Evolutionary conservation across 2,888 invertebrate species (phyloP).

Genomic region (Melitaea athalia): DNA sequence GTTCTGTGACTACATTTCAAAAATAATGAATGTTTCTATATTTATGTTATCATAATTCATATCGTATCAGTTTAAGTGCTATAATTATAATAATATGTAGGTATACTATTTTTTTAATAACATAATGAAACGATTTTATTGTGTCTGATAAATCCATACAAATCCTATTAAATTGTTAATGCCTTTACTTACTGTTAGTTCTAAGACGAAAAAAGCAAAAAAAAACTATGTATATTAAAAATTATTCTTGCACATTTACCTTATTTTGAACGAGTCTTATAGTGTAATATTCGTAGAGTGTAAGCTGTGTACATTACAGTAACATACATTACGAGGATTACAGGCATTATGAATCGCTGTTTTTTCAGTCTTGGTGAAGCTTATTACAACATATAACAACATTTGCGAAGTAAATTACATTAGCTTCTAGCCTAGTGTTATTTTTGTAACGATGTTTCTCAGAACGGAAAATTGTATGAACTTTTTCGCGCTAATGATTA

Average conservation of each 20-base stretch:
- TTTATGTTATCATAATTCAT: too few species aligned
- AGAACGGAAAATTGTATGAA: constrained; percentile 42
- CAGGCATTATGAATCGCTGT: constrained; percentile 36
- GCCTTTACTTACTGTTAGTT: background rate
- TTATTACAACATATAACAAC: constrained; percentile 48
- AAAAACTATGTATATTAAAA: background rate
- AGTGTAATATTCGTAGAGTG: constrained; percentile 56
- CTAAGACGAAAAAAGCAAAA: background rate
- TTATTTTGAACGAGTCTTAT: background rate
- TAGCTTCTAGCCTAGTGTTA: constrained; percentile 41
- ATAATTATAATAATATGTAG: too few species aligned
- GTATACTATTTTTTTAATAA: too few species aligned
- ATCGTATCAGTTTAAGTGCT: too few species aligned
- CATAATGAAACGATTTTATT: too few species aligned
- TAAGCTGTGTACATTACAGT: constrained; percentile 44
- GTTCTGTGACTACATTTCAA: too few species aligned
- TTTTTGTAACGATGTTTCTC: constrained; percentile 45
- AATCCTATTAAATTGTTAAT: too few species aligned
- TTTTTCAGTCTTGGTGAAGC: constrained; percentile 37
- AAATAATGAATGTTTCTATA: too few species aligned
- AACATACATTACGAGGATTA: constrained; percentile 35
- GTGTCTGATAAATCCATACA: too few species aligned
- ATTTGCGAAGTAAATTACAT: constrained; percentile 69
- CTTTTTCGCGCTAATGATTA: constrained; percentile 42
- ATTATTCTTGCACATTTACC: background rate